Evolutionary conservation across 2,113 vertebrate species (phyloP).

Genomic region (Nansenia antarctica): DNA sequence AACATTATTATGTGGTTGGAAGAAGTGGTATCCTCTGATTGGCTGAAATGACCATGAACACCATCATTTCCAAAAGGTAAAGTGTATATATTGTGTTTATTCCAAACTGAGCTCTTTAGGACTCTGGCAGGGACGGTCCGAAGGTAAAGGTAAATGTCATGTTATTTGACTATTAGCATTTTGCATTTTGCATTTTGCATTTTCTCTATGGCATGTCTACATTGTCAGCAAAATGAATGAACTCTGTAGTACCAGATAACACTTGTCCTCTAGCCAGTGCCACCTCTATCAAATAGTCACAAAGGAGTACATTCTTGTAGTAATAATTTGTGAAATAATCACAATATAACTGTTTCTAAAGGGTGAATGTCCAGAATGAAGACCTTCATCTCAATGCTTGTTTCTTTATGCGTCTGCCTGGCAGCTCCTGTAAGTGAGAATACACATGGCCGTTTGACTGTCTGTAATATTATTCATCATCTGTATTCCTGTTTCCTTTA

Average conservation of each 20-base stretch:
- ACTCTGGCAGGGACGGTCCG: neutral
- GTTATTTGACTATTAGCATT: too few species aligned
- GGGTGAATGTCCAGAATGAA: neutral
- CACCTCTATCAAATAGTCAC: too few species aligned
- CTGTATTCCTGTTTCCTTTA: neutral
- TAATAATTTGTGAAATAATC: slow-evolving; percentile 7
- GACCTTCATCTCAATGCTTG: neutral
- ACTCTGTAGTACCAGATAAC: too few species aligned
- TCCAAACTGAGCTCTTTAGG: neutral
- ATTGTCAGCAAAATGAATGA: too few species aligned
- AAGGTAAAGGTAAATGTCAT: neutral
- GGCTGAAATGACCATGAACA: neutral
- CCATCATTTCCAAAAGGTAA: neutral
- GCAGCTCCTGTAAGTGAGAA: slow-evolving; percentile 17
- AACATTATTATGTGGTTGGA: neutral
- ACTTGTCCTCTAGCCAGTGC: too few species aligned
- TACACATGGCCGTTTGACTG: neutral
- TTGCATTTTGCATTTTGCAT: too few species aligned
- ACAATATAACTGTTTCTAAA: neutral
- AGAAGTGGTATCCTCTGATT: neutral
- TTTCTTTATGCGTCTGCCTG: neutral
- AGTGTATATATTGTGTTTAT: neutral
- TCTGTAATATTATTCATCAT: neutral
- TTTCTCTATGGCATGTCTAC: too few species aligned
- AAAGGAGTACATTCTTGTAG: too few species aligned